Percentiles rank a stretch among this genome's conserved stretches.
Evolutionary conservation across 2,888 invertebrate genomes (phyloP).

Genomic region (Laspeyria flexula): DNA sequence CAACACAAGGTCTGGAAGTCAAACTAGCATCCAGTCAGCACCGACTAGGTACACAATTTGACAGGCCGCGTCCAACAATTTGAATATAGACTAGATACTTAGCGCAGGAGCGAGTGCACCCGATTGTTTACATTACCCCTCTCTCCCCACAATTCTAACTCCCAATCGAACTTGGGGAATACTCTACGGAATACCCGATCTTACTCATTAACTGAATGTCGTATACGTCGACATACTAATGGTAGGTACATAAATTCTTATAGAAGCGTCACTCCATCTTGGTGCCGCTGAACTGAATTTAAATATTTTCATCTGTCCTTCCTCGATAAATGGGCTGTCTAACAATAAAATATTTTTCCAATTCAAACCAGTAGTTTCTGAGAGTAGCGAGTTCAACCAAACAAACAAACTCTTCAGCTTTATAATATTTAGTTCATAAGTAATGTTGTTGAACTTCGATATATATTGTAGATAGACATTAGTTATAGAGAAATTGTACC

Average conservation of each 20-base stretch:
- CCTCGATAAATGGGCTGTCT: too few relatives aligned
- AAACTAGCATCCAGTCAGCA: constrained; percentile 37
- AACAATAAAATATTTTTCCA: too few relatives aligned
- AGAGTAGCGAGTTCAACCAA: too few relatives aligned
- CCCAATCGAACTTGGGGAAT: constrained; percentile 38
- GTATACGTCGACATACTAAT: neutral
- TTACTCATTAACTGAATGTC: constrained; percentile 29
- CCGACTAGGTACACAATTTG: constrained; percentile 45
- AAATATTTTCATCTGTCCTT: too few relatives aligned
- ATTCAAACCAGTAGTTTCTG: too few relatives aligned
- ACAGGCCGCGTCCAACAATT: constrained; percentile 56
- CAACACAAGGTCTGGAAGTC: constrained; percentile 37
- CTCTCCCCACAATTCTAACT: constrained; percentile 33
- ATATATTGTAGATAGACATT: too few relatives aligned
- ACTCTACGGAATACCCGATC: constrained; percentile 29
- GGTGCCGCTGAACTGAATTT: neutral
- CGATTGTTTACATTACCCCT: constrained; percentile 53
- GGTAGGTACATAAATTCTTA: neutral
- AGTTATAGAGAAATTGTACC: too few relatives aligned
- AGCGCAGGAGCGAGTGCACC: constrained; percentile 44
- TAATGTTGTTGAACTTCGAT: too few relatives aligned
- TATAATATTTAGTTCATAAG: too few relatives aligned
- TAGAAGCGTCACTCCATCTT: neutral
- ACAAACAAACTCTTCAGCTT: too few relatives aligned
- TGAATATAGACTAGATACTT: constrained; percentile 70